Conservation (phyloP, 2,888 invertebrate species). For the Dasypolia templi region DNA sequence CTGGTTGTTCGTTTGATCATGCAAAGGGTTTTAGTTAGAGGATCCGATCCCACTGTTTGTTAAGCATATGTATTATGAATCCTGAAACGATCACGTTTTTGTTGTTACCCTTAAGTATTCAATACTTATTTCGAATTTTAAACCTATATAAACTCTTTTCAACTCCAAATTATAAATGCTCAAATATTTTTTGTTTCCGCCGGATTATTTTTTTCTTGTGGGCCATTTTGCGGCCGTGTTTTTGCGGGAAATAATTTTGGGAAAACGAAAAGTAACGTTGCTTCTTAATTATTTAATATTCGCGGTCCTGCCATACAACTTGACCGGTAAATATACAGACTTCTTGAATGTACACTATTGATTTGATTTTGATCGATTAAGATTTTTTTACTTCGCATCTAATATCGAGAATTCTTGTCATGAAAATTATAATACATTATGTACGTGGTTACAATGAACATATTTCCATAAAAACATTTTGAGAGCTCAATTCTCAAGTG, state of each 20-base stretch:
- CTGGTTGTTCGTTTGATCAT: background rate
- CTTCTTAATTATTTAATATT: background rate
- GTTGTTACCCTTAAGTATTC: too few relatives aligned
- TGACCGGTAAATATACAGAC: too few relatives aligned
- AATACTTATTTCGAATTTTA: background rate
- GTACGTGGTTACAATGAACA: background rate
- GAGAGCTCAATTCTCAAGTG: slow-evolving; percentile 40
- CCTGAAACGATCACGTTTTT: background rate
- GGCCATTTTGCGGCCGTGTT: background rate
- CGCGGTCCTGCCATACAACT: too few relatives aligned
- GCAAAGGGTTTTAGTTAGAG: background rate
- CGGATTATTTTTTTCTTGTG: background rate
- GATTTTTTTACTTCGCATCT: background rate
- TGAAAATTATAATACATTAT: background rate
- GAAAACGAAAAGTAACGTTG: background rate
- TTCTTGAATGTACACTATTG: too few relatives aligned
- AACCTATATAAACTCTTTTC: background rate
- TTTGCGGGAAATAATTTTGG: background rate
- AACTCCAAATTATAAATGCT: too few relatives aligned
- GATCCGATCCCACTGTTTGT: too few relatives aligned
- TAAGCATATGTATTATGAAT: background rate
- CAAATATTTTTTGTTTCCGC: background rate
- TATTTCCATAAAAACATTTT: slow-evolving; percentile 40
- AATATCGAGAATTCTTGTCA: too few relatives aligned
- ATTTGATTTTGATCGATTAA: too few relatives aligned